Percentiles rank a stretch among this genome's conserved stretches.
Conservation (phyloP, 2,797 vertebrate genomes). For the Rhynchonycteris naso region DNA sequence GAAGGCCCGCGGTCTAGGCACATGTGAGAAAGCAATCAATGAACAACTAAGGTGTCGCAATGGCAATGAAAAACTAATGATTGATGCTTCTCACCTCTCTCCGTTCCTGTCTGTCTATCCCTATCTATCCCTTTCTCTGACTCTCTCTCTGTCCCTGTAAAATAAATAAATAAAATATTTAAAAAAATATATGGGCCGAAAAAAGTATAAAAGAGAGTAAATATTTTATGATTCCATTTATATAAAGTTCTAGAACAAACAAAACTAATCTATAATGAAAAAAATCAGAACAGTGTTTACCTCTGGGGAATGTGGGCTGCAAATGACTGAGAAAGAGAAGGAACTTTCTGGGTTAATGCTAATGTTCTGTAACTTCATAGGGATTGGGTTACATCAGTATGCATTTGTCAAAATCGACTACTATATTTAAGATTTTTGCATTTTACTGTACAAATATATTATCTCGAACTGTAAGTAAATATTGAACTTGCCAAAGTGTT, state of each 20-base stretch:
- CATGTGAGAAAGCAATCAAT: no score
- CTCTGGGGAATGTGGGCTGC: neutral
- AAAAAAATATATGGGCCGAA: neutral
- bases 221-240: slow-evolving; percentile 19
- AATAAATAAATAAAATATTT: no score
- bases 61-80: no score
- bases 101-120: no score
- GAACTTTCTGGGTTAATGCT: neutral
- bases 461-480: slow-evolving; percentile 21
- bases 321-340: neutral
- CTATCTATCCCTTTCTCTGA: no score
- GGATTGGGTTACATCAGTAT: neutral
- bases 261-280: slow-evolving; percentile 35
- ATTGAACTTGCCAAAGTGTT: neutral
- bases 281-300: neutral
- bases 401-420: slow-evolving; percentile 11
- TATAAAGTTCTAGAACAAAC: slow-evolving; percentile 39
- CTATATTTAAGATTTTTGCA: slow-evolving; percentile 8
- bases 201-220: neutral
- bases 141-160: no score
- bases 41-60: no score
- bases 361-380: neutral
- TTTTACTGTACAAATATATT: slow-evolving; percentile 46
- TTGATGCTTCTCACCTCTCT: no score
- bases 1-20: no score